Conservation (phyloP, 2,888 invertebrate species). For the Macrosiphum euphorbiae region DNA sequence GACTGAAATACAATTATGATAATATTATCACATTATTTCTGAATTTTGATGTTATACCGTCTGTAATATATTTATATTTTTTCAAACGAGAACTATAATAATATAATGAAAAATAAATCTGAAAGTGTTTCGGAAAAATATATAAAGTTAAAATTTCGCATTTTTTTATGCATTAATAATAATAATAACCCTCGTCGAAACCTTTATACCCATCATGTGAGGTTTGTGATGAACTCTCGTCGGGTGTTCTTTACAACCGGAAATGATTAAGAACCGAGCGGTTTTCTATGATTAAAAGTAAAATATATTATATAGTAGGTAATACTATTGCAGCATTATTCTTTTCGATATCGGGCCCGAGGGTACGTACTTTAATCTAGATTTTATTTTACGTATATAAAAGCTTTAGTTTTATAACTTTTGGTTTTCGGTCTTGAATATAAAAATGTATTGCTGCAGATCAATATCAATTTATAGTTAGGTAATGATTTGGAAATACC, state of each 20-base stretch:
- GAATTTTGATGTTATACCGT: background rate
- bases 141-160: background rate
- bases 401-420: background rate
- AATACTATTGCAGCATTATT: background rate
- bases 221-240: background rate
- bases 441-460: background rate
- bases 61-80: constrained; percentile 7
- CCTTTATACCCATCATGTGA: background rate
- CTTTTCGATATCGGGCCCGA: background rate
- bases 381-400: background rate
- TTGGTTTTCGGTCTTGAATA: background rate
- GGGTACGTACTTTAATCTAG: background rate
- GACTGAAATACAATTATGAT: constrained; percentile 38
- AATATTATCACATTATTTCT: background rate
- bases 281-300: background rate
- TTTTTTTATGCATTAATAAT: constrained; percentile 26
- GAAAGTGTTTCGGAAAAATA: constrained; percentile 6
- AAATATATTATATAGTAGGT: background rate
- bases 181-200: background rate
- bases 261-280: background rate
- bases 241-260: background rate
- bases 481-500: background rate
- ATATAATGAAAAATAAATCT: background rate
- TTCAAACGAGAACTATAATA: background rate
- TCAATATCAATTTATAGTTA: background rate